Evolutionary conservation across 2,888 invertebrate species (phyloP).

Genomic region (Orthosia gothica): DNA sequence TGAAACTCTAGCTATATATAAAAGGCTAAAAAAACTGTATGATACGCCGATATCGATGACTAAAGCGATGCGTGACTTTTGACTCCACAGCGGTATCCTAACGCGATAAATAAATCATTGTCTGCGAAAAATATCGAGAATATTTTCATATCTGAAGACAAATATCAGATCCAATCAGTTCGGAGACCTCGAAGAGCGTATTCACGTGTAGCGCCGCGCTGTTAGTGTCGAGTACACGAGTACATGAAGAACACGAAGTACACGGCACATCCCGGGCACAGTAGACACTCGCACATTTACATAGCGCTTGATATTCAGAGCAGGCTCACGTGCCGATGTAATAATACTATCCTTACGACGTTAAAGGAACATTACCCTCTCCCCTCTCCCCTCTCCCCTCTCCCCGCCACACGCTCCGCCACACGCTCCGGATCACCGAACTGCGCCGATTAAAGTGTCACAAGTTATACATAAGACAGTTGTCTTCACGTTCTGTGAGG

Average conservation of each 20-base stretch:
- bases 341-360: constrained; percentile 20
- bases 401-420: background rate
- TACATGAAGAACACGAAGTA: background rate
- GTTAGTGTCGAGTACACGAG: background rate
- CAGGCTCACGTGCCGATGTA: constrained; percentile 22
- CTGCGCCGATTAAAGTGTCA: constrained; percentile 11
- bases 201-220: constrained; percentile 12
- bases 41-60: background rate
- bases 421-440: background rate
- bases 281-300: constrained; percentile 20
- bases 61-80: constrained; percentile 4
- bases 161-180: constrained; percentile 47
- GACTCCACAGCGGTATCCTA: constrained; percentile 3
- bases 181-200: constrained; percentile 2
- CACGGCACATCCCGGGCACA: background rate
- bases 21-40: background rate
- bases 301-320: constrained; percentile 45
- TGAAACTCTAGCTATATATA: background rate
- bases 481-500: background rate
- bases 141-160: constrained; percentile 28
- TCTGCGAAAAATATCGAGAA: constrained; percentile 23
- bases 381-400: constrained; percentile 25
- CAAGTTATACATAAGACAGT: background rate
- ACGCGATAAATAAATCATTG: constrained; percentile 29
- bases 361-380: constrained; percentile 57